Percentiles rank a stretch among this genome's conserved stretches.
phyloP scores from a whole-genome alignment of 1,140 invertebrate genomes.

The Magallana ariakensis region DNA sequence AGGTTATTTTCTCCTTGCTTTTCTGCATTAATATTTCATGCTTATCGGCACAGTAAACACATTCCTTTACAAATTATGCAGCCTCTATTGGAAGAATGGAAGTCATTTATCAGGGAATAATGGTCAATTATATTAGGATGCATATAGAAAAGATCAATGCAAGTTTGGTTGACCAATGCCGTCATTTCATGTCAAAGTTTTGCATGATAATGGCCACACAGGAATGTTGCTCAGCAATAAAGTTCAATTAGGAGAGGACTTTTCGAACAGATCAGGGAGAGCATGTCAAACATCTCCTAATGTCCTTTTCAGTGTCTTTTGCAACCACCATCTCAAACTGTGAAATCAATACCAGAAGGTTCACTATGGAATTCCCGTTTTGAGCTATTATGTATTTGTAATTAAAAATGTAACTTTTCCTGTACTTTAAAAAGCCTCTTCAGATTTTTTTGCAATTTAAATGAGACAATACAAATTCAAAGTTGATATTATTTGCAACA shows the following conservation, averaged over 20 bases:
- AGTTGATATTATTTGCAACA: background rate
- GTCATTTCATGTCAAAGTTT: background rate
- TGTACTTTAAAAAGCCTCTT: background rate
- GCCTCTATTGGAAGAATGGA: background rate
- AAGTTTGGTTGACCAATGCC: background rate
- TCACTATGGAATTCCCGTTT: too few relatives aligned
- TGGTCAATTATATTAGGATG: background rate
- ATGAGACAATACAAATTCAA: background rate
- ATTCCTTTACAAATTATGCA: background rate
- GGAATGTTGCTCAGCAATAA: background rate
- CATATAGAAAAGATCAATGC: background rate
- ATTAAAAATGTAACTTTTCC: too few relatives aligned
- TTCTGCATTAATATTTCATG: slow-evolving; percentile 33
- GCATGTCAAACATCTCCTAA: background rate
- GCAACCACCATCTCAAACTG: background rate
- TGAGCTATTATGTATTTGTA: too few relatives aligned
- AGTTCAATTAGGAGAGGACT: background rate
- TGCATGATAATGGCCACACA: background rate
- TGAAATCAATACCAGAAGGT: background rate
- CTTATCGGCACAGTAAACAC: background rate
- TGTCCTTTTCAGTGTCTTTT: background rate
- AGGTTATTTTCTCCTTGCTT: slow-evolving; percentile 7
- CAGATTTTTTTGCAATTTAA: background rate
- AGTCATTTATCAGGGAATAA: slow-evolving; percentile 14
- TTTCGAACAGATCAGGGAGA: background rate